Evolutionary conservation across 2,888 invertebrate genomes (phyloP), one percentile per base, ranked within the genome.

Genomic region (Pseudococcus longispinus): DNA sequence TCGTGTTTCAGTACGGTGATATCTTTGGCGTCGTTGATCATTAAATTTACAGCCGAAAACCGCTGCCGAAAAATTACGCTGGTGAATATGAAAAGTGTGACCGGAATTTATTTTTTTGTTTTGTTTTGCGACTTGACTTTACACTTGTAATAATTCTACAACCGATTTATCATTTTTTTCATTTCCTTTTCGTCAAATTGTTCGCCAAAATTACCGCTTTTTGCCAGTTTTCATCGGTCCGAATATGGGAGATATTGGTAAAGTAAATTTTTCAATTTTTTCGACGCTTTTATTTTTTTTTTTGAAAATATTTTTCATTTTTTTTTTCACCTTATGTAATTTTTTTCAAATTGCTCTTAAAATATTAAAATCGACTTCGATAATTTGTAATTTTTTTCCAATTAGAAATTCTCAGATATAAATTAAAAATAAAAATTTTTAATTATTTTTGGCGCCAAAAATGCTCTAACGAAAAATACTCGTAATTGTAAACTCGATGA

Each of bases 1-100:
- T 70, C 83, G 83, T 44, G 70, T 85, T 70, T 85, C 85, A 85
- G 85, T 85, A 23, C 55, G 42, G 85, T 85, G 85, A 85, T 70
- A 85, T 85, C 85, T 85, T 85, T 42, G 70, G 37, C 74, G 85
- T 85, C 70, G 85, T 85, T 65, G 44, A 74, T 85, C 74, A 46
- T 55, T 32, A 84, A 55, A 84, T 84, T 84, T 84, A 51, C 46
- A 37, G n/a, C 83, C 83, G 55, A 60, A 84, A 84, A 84, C 26
- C 26, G 32, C 60, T 60, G 15, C 8, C 23, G 44, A 83, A 83
- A 23, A 46, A 44, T 46, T 80, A 80, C 42, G 23, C 51, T 42
- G 26, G 44, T 83, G 20, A 51, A 83, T 29, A 84, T 60, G 84
- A 84, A 84, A 84, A 84, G 55, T 51, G 84, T 84, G 60, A 84